Conservation (phyloP, 2,113 vertebrate genomes). For the Oryzias melastigma region DNA sequence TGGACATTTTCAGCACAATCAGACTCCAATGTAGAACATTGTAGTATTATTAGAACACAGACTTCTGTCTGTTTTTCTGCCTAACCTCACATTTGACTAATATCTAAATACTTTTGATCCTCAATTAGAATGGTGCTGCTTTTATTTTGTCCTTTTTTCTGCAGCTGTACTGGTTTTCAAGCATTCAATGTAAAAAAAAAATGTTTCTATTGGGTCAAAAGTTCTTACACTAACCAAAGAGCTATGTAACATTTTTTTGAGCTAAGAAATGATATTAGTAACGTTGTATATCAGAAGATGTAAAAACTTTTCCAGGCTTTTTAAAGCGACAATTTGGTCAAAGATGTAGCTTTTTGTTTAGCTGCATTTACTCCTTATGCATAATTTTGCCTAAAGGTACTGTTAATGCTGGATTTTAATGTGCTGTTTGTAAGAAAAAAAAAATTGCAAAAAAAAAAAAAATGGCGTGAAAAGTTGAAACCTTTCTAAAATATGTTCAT, state of each 20-base stretch:
- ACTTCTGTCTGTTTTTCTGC: not conserved
- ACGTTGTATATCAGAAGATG: constrained; percentile 27
- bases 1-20: not conserved
- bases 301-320: constrained; percentile 23
- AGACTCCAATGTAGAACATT: constrained; percentile 12
- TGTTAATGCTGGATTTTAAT: constrained; percentile 64
- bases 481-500: constrained; percentile 40
- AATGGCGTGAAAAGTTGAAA: constrained; percentile 52
- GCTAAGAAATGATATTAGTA: not conserved
- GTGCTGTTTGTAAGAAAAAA: constrained; percentile 41
- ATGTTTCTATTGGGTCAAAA: not conserved
- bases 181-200: not conserved
- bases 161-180: not conserved
- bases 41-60: constrained; percentile 14
- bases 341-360: constrained; percentile 49
- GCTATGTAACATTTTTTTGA: not conserved
- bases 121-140: constrained; percentile 3
- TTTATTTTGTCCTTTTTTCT: constrained; percentile 6
- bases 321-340: constrained; percentile 15
- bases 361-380: constrained; percentile 55
- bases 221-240: not conserved
- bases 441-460: no score
- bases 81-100: not conserved
- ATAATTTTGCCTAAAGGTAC: constrained; percentile 67
- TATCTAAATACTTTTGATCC: not conserved